Conservation (phyloP, 2,888 invertebrate species). For the Caenorhabditis sp. region DNA sequence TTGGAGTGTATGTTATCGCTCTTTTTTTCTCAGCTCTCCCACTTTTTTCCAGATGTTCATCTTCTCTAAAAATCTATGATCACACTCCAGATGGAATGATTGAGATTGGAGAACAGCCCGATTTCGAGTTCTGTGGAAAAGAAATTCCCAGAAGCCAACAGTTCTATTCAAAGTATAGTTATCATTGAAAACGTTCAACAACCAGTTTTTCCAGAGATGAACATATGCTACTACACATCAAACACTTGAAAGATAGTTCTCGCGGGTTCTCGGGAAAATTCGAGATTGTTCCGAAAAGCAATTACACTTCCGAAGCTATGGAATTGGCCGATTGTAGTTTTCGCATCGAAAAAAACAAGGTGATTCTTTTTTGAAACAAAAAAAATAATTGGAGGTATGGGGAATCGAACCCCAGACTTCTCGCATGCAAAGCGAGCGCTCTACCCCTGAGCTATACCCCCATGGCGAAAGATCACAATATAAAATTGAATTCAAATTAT, state of each 20-base stretch:
- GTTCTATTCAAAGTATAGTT: conserved; percentile 42
- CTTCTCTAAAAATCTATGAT: conserved; percentile 46
- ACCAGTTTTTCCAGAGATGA: conserved; percentile 28
- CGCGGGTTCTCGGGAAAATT: conserved; percentile 48
- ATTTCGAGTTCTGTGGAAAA: conserved; percentile 50
- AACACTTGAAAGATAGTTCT: conserved; percentile 31
- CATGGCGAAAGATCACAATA: too few species aligned
- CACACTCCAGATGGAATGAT: conserved; percentile 46
- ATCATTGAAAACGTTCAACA: background rate
- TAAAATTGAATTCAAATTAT: too few species aligned
- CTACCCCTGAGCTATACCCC: conserved; percentile 62
- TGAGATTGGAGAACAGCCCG: conserved; percentile 41
- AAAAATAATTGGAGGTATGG: conserved; percentile 41
- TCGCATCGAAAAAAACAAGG: conserved; percentile 45
- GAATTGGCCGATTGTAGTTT: conserved; percentile 49
- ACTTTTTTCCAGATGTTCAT: conserved; percentile 38
- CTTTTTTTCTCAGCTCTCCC: too few species aligned
- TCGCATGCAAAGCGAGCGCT: conserved; percentile 63
- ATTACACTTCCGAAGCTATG: conserved; percentile 41
- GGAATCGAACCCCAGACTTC: conserved; percentile 58
- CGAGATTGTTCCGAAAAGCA: conserved; percentile 36
- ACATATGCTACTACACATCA: conserved; percentile 43
- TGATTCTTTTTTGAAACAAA: background rate
- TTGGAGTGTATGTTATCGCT: conserved; percentile 27
- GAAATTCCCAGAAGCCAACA: conserved; percentile 41